Base-by-base conservation (phyloP, 2,113 vertebrate species). In the Euleptes europaea region DNA sequence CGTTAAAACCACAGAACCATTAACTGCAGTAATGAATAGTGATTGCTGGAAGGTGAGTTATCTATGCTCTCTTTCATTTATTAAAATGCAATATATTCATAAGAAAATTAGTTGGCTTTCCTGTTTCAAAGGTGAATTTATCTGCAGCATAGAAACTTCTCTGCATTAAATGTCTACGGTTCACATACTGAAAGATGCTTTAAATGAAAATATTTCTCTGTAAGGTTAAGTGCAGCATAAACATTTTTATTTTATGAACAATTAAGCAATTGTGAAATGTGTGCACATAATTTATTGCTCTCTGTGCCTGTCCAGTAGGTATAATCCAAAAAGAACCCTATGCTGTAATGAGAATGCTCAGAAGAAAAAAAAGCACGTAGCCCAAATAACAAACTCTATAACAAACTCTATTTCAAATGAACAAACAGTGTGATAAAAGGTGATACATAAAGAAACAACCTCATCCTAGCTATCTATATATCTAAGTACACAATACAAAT, bases 261-360 rank as follows among this genome's bases (percentile, higher is more conserved):
- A 80, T 90, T 86, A 83, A 84, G 26, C 83, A 90, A 90, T 86
- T 88, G 82, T 90, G 54, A 84, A 82, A 19, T 88, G 5, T 71
- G 14, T 23, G 38, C 14, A 40, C 0, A 0, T 84, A 77, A 80
- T 84, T 86, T 33, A 40, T 69, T 69, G 15, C 65, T 51, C 35
- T n/a, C 49, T 40, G 13, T 40, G 71, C 51, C 47, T 21, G 26
- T 51, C 33, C 57, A 31, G n/a, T 28, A 69, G 47, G 21, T 35
- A 88, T 77, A 71, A 78, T 89, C n/a, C n/a, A n/a, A n/a, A n/a
- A n/a, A n/a, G n/a, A n/a, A n/a, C n/a, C n/a, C n/a, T n/a, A n/a
- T n/a, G n/a, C n/a, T n/a, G n/a, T n/a, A n/a, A n/a, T n/a, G n/a
- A n/a, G n/a, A n/a, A n/a, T n/a, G n/a, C n/a, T n/a, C n/a, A n/a